A percentile compares a stretch with the other conserved stretches of the same genome.
These are phyloP conservation scores for Pocillopora meandrina DNA, from an alignment of 92 coral and sea anemone genomes.

Conservation along the genomic window DNA sequence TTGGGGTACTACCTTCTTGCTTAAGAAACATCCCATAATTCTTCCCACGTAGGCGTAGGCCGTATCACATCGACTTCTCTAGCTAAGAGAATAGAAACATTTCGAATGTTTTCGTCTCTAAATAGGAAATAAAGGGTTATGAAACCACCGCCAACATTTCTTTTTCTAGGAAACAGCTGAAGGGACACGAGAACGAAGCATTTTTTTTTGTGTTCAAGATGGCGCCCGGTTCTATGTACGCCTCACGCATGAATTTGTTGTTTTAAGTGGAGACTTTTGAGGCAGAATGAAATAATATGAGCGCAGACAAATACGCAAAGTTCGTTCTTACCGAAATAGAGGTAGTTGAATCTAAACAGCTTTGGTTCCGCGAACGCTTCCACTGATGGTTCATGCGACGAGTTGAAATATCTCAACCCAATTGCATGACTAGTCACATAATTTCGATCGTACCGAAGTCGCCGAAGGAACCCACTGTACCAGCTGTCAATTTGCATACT, in stretches of 20 bases:
- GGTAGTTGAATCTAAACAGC: too few species aligned
- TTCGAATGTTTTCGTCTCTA: not conserved
- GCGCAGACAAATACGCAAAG: slow-evolving; percentile 99
- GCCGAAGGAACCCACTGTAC: too few species aligned
- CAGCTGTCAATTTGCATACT: too few species aligned
- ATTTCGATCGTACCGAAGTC: too few species aligned
- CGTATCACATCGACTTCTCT: not conserved
- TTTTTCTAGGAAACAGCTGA: slow-evolving; percentile 16
- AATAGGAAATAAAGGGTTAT: slow-evolving; percentile 17
- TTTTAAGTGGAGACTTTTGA: slow-evolving; percentile 70
- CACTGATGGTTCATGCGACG: too few species aligned
- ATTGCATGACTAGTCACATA: too few species aligned
- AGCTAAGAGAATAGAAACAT: not conserved
- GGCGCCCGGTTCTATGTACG: slow-evolving; percentile 85
- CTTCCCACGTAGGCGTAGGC: too few species aligned
- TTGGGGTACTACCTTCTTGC: slow-evolving; percentile 86
- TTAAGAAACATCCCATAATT: slow-evolving; percentile 82
- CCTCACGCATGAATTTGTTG: slow-evolving; percentile 65
- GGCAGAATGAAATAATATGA: slow-evolving; percentile 99
- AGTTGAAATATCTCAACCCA: too few species aligned
- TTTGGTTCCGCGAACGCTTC: too few species aligned
- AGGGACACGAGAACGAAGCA: slow-evolving; percentile 49
- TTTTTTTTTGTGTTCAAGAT: slow-evolving; percentile 70
- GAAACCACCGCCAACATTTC: slow-evolving; percentile 32
- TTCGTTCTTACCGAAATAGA: slow-evolving; percentile 96